Base-by-base conservation (phyloP, 2,113 vertebrate species). In the Rhegmatorhina hoffmannsi region DNA sequence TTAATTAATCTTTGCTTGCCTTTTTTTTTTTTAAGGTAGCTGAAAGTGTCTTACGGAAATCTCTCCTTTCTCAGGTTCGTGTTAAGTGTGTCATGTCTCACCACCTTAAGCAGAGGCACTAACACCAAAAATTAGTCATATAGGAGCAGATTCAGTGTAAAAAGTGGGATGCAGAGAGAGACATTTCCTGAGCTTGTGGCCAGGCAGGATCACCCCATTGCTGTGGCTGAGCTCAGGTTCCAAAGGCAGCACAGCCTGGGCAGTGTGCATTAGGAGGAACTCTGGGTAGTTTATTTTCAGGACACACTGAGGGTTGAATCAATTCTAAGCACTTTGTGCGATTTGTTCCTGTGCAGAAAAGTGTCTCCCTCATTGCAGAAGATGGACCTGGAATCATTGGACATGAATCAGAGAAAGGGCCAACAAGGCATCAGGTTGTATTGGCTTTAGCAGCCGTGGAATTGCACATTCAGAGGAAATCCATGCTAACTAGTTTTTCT, bases 311-410 rank as follows among this genome's bases (percentile, higher is more conserved):
- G 70, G 29, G 31, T 21, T 81, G 53, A 28, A 46, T 38, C 17
- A 36, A 12, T 49, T 79, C 6, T 25, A 16, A 31, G 52, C 23
- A 29, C 25, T 40, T 3, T 1, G 1, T 38, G 11, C 1, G 3
- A 24, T 90, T 63, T 26, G 4, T 18, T 69, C 31, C 19, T 78
- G 9, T 43, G 7, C 13, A 46, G 36, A 11, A 7, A 60, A 34
- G 25, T 16, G 23, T 52, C 53, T 50, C 17, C 59, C 19, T 56
- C 34, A 3, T 73, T 52, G 36, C 28, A 25, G 34, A 64, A 13
- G 31, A 14, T 0, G 0, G 53, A 34, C 43, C 38, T 63, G 28
- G 36, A 58, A 52, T 20, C 0, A 0, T 28, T 19, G 20, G 52
- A 34, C 23, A 18, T 0, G 1, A 46, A 8, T 64, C 36, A 25